Evolutionary conservation across 2,113 vertebrate species (phyloP).

Genomic region (Kryptolebias marmoratus): DNA sequence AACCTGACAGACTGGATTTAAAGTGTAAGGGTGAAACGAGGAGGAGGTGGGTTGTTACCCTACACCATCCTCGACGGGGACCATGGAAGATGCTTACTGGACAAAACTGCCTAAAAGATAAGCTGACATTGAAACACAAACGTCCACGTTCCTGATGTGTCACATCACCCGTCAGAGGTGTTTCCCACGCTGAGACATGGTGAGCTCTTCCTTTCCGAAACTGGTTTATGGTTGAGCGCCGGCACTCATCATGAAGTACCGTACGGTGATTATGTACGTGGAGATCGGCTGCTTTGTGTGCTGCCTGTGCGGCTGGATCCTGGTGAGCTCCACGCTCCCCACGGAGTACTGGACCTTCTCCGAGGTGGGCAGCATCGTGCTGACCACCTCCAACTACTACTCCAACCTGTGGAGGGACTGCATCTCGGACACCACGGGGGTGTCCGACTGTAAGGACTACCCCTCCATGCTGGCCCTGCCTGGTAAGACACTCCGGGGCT

Average conservation of each 20-base stretch:
- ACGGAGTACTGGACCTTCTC: conserved; percentile 94
- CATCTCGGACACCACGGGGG: conserved; percentile 90
- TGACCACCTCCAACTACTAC: conserved; percentile 90
- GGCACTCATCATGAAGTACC: conserved; percentile 65
- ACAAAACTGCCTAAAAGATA: conserved; percentile 65
- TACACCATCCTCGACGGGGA: conserved; percentile 29
- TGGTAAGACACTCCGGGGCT: conserved; percentile 75
- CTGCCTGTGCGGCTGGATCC: conserved; percentile 88
- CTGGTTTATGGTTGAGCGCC: neutral
- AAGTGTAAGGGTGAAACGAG: neutral
- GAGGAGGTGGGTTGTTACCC: neutral
- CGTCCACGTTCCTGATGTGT: conserved; percentile 16
- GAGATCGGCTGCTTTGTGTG: conserved; percentile 90
- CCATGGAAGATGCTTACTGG: conserved; percentile 58
- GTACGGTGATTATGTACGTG: conserved; percentile 76
- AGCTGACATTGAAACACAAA: conserved; percentile 26
- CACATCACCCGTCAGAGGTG: neutral
- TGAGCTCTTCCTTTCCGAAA: neutral
- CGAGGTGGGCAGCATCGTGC: conserved; percentile 86
- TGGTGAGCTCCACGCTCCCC: conserved; percentile 90
- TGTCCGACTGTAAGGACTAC: conserved; percentile 94
- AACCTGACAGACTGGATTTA: neutral
- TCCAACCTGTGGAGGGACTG: conserved; percentile 95
- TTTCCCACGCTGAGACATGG: conserved; percentile 5
- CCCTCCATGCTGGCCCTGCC: conserved; percentile 92